Conservation (phyloP, 2,888 invertebrate genomes). For the Phortica okadai region DNA sequence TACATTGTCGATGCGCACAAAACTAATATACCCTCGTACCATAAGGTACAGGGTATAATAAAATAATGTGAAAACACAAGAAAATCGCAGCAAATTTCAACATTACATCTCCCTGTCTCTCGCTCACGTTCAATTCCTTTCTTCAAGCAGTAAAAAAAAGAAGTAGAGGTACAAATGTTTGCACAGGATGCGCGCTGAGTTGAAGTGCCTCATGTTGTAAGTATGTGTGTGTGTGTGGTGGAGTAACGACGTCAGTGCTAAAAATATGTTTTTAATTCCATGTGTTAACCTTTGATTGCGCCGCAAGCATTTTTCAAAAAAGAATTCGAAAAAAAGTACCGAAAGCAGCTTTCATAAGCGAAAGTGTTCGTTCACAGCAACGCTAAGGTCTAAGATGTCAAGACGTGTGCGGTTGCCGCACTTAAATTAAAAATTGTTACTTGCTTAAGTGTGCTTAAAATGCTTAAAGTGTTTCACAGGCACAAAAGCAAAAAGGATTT, state of each 20-base stretch:
- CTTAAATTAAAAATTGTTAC: too few species aligned
- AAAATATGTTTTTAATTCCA: conserved; percentile 45
- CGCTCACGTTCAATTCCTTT: conserved; percentile 17
- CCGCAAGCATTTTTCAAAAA: conserved; percentile 54
- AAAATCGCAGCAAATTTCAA: neutral
- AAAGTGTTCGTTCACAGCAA: too few species aligned
- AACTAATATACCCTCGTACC: too few species aligned
- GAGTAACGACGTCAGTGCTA: conserved; percentile 37
- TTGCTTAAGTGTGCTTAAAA: too few species aligned
- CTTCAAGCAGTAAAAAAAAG: conserved; percentile 28
- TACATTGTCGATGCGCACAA: too few species aligned
- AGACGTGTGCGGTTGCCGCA: too few species aligned
- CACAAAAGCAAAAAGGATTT: too few species aligned
- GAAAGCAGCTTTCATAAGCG: too few species aligned
- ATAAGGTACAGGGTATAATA: too few species aligned
- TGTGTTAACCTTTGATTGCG: conserved; percentile 67
- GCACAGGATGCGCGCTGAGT: neutral
- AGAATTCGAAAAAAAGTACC: conserved; percentile 54
- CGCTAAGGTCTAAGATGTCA: too few species aligned
- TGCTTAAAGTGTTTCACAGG: too few species aligned
- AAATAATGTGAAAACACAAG: neutral
- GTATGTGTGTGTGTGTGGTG: conserved; percentile 14
- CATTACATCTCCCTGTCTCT: neutral
- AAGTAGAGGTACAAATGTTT: neutral
- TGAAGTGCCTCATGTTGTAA: neutral